These are phyloP conservation scores for Plagiodera versicolora DNA, from an alignment of 2,888 invertebrate genomes.

Conservation along the genomic window DNA sequence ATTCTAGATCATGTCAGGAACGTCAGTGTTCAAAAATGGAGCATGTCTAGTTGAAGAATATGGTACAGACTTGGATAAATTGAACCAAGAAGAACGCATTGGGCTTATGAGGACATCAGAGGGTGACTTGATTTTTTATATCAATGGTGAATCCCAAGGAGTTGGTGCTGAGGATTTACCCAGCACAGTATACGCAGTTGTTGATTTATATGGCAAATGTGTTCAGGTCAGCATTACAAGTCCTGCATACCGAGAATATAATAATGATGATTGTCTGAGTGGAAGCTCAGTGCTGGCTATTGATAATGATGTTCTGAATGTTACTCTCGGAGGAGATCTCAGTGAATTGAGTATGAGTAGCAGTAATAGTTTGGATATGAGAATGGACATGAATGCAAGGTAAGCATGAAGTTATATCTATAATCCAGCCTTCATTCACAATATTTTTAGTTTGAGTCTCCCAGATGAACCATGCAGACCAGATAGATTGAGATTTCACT, in stretches of 20 bases:
- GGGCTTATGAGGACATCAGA: constrained; percentile 82
- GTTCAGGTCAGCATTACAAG: constrained; percentile 70
- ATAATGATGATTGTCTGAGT: constrained; percentile 55
- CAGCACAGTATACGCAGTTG: constrained; percentile 70
- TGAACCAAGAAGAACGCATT: constrained; percentile 80
- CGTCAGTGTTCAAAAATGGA: constrained; percentile 83
- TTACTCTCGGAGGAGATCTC: constrained; percentile 53
- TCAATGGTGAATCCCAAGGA: constrained; percentile 88
- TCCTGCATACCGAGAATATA: constrained; percentile 53
- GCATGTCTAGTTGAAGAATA: constrained; percentile 79
- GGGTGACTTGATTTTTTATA: constrained; percentile 82
- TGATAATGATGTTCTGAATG: constrained; percentile 54
- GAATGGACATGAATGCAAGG: constrained; percentile 56
- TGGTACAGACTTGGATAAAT: constrained; percentile 80
- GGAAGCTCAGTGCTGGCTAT: constrained; percentile 55
- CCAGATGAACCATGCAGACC: constrained; percentile 49
- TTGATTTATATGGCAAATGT: constrained; percentile 83
- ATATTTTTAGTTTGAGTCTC: constrained; percentile 45
- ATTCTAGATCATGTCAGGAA: constrained; percentile 79
- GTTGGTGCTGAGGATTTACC: constrained; percentile 80
- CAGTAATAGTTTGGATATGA: constrained; percentile 54
- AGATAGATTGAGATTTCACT: constrained; percentile 82
- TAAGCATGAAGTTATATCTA: constrained; percentile 20
- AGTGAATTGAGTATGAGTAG: constrained; percentile 55
- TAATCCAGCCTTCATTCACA: background rate